Conservation (phyloP, 2,797 vertebrate species). For the Poecilia velifera region DNA sequence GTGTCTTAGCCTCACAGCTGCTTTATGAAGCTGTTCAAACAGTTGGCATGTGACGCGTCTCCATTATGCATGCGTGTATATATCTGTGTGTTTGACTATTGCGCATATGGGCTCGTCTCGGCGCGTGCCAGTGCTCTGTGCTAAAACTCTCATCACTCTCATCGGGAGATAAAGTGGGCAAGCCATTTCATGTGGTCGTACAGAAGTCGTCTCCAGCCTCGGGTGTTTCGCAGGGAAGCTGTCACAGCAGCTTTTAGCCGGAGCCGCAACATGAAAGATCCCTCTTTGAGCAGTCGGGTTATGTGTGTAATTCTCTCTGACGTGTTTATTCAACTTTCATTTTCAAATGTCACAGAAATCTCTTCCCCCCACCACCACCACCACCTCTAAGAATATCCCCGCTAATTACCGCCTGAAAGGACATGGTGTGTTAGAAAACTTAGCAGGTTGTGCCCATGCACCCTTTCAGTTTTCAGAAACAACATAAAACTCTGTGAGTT, state of each 20-base stretch:
- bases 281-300: conserved; percentile 69
- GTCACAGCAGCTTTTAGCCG: conserved; percentile 77
- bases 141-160: conserved; percentile 62
- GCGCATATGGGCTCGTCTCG: conserved; percentile 49
- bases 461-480: conserved; percentile 45
- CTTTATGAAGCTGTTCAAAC: conserved; percentile 65
- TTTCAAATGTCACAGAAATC: conserved; percentile 70
- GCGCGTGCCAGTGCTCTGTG: conserved; percentile 65
- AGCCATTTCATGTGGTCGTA: conserved; percentile 76
- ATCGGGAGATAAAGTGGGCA: conserved; percentile 80
- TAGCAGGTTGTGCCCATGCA: conserved; percentile 59
- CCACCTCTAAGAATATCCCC: conserved; percentile 62
- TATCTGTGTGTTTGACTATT: conserved; percentile 58
- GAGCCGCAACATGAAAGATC: conserved; percentile 77
- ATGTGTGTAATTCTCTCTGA: conserved; percentile 81
- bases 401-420: conserved; percentile 73
- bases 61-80: conserved; percentile 50
- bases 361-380: background rate
- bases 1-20: conserved; percentile 59
- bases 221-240: conserved; percentile 70
- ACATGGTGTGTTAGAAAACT: conserved; percentile 58
- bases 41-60: conserved; percentile 53
- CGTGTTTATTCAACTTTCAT: conserved; percentile 77
- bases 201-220: conserved; percentile 75
- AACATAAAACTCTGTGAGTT: conserved; percentile 48